phyloP scores from a whole-genome alignment of 2,113 vertebrate genomes.

The Oriolus oriolus region DNA sequence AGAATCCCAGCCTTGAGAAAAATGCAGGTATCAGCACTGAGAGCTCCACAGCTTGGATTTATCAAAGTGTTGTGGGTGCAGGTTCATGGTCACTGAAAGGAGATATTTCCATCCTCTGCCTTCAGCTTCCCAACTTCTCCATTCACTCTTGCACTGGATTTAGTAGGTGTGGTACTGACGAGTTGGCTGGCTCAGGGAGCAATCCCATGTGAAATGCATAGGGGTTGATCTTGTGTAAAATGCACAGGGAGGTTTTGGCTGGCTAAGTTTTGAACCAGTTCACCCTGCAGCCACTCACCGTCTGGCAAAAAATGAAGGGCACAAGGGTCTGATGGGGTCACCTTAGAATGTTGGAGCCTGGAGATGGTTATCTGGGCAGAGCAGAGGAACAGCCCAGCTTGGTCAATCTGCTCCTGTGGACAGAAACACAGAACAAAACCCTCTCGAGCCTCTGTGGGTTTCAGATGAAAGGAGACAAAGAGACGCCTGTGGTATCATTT shows the following conservation, averaged over 20 bases:
- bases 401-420: accelerated
- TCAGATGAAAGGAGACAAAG: neutral
- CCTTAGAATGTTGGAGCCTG: neutral
- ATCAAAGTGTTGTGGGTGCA: neutral
- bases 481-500: accelerated
- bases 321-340: neutral
- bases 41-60: neutral
- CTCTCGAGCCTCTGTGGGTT: accelerated
- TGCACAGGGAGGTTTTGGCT: neutral
- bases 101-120: neutral
- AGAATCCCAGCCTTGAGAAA: neutral
- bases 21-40: accelerated
- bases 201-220: accelerated
- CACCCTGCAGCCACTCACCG: accelerated
- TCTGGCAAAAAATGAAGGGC: neutral
- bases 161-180: accelerated
- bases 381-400: neutral
- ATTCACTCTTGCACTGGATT: neutral
- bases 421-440: neutral
- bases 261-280: neutral
- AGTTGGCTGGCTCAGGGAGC: neutral
- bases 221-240: neutral
- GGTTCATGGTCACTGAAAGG: neutral
- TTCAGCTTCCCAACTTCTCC: neutral
- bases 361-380: neutral